Base-by-base conservation (phyloP, 2,888 invertebrate genomes). In the Aspidiotus rigidus region DNA sequence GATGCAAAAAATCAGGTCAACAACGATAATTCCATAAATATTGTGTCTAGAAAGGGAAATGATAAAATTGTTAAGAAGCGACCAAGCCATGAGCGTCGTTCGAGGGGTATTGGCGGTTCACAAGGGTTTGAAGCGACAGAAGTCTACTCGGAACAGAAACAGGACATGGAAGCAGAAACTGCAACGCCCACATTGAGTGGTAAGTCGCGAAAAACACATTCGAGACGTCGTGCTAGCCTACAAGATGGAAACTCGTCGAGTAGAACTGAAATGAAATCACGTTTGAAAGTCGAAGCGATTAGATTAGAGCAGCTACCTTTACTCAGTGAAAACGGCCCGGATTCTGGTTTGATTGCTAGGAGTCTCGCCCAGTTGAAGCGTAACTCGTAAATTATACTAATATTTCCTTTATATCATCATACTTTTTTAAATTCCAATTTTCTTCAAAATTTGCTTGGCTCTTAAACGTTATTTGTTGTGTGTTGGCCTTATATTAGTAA, bases 1-100 rank as follows among this genome's bases (percentile, higher is more conserved):
- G 69, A 69, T 44, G 55, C 69, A n/a, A 69, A 63, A 62, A 69
- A 69, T 69, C 69, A 67, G 67, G 67, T 67, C 67, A 67, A 67
- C 60, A 28, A 28, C 28, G 57, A 56, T 42, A n/a, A 49, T 67
- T 60, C 39, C 49, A 8, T 56, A 60, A 53, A 28, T 67, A 60
- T 40, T 28, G 40, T 67, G 16, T n/a, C 11, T n/a, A n/a, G 9
- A 44, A 63, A 63, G 16, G 15, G 53, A 17, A n/a, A 2, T 7
- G 53, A 53, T 53, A 67, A 49, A 42, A 56, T 16, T 10, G 17
- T 16, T 15, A 55, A 55, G 17, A 16, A 28, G 16, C 28, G 16
- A 28, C 28, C 39, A 13, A 7, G 59, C 39, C 17, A 13, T 13
- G 64, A 39, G 55, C 16, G n/a, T 39, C 16, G 40, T 55, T n/a